Percentiles rank a stretch among this genome's conserved stretches.
phyloP scores from a whole-genome alignment of 2,113 vertebrate species.

The Chaetorhynchus papuensis region DNA sequence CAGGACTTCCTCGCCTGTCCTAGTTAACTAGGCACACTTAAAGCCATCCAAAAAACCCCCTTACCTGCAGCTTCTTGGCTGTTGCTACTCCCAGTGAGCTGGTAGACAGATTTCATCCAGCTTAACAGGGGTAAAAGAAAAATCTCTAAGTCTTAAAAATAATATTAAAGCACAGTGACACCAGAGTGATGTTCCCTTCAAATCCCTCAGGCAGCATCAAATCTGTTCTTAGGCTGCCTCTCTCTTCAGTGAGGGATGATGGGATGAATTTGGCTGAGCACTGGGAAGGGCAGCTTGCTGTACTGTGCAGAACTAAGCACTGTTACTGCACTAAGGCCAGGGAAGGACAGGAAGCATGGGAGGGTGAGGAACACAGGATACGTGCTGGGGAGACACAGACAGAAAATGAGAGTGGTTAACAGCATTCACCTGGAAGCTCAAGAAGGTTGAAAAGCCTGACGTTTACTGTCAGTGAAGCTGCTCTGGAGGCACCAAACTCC shows the following conservation, averaged over 20 bases:
- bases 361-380: background rate
- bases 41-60: background rate
- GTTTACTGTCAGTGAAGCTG: background rate
- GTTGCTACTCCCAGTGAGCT: background rate
- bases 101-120: background rate
- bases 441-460: background rate
- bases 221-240: background rate
- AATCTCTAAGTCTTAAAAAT: background rate
- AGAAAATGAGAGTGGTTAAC: background rate
- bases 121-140: background rate
- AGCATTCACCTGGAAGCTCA: background rate
- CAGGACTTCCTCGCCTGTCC: background rate
- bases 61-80: background rate
- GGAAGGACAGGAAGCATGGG: background rate
- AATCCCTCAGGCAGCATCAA: background rate
- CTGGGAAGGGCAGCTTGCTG: background rate
- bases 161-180: background rate
- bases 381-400: background rate
- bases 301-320: accelerated
- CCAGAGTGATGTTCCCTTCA: background rate
- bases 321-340: background rate
- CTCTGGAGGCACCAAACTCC: background rate
- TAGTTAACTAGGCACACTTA: background rate
- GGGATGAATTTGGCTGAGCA: background rate
- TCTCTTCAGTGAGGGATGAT: background rate